phyloP scores from a whole-genome alignment of 1,140 invertebrate genomes.

The Caerostris extrusa region DNA sequence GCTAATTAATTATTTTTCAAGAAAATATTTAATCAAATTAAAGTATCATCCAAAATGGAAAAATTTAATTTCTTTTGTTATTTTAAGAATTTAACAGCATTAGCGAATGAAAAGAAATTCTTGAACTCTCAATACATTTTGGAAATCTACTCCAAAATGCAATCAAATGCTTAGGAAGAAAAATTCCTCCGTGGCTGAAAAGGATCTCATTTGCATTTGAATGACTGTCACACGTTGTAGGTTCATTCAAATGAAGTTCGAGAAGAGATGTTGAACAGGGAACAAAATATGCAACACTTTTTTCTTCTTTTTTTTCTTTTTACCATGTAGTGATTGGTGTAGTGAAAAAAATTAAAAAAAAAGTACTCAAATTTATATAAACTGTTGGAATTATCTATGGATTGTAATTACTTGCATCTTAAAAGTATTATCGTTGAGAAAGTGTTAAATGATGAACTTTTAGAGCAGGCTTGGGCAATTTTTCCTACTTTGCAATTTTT shows the following conservation, averaged over 20 bases:
- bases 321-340: not conserved
- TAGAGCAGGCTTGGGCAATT: too few relatives aligned
- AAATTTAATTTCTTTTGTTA: constrained; percentile 30
- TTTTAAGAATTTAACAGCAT: not conserved
- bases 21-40: constrained; percentile 28
- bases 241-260: not conserved
- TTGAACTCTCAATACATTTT: not conserved
- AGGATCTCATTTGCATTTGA: constrained; percentile 20
- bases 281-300: constrained; percentile 6
- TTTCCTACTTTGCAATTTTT: too few relatives aligned
- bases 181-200: not conserved
- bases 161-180: constrained; percentile 17
- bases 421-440: too few relatives aligned
- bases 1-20: constrained; percentile 25
- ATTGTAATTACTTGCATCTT: too few relatives aligned
- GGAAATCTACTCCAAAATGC: constrained; percentile 23
- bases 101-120: not conserved
- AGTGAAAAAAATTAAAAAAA: not conserved
- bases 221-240: not conserved
- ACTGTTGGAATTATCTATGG: too few relatives aligned
- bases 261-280: not conserved
- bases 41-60: not conserved
- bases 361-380: not conserved
- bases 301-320: not conserved
- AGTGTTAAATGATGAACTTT: too few relatives aligned